Evolutionary conservation across 2,888 invertebrate genomes (phyloP).

Genomic region (Andrena minutula): DNA sequence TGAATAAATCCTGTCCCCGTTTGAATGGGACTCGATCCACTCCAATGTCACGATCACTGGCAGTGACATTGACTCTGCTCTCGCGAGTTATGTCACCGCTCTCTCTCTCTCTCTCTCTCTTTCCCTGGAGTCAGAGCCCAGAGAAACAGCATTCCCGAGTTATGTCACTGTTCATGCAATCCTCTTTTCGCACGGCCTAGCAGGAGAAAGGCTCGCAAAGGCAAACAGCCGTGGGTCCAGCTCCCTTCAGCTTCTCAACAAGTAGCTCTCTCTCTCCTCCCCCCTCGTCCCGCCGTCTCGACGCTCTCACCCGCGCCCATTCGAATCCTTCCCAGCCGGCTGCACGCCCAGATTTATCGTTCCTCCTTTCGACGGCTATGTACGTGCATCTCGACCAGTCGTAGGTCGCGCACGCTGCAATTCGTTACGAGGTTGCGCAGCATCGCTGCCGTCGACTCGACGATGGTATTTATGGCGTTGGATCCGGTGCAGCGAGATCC

Average conservation of each 20-base stretch:
- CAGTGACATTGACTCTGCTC: constrained; percentile 71
- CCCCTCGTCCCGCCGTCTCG: constrained; percentile 3
- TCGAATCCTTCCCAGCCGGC: background rate
- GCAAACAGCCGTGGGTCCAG: background rate
- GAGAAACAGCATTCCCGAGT: constrained; percentile 54
- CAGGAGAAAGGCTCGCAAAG: constrained; percentile 50
- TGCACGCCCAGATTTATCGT: constrained; percentile 46
- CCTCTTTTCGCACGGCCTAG: constrained; percentile 48
- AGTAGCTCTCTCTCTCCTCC: constrained; percentile 28
- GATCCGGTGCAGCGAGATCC: constrained; percentile 46
- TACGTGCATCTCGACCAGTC: constrained; percentile 17
- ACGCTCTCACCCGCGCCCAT: background rate
- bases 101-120: constrained; percentile 16
- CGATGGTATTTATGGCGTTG: constrained; percentile 55
- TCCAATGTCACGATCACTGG: constrained; percentile 55
- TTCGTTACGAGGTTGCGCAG: constrained; percentile 53
- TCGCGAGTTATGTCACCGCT: constrained; percentile 50
- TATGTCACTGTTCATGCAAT: constrained; percentile 67
- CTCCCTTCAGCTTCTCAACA: constrained; percentile 15
- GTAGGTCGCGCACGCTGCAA: constrained; percentile 48
- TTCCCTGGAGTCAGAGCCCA: constrained; percentile 34
- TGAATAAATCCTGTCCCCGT: constrained; percentile 6
- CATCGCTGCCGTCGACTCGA: constrained; percentile 14
- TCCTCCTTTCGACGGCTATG: constrained; percentile 36
- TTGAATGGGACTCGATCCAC: background rate